These are phyloP conservation scores for Sapayoa aenigma DNA, from an alignment of 2,113 vertebrate genomes.

Conservation along the genomic window DNA sequence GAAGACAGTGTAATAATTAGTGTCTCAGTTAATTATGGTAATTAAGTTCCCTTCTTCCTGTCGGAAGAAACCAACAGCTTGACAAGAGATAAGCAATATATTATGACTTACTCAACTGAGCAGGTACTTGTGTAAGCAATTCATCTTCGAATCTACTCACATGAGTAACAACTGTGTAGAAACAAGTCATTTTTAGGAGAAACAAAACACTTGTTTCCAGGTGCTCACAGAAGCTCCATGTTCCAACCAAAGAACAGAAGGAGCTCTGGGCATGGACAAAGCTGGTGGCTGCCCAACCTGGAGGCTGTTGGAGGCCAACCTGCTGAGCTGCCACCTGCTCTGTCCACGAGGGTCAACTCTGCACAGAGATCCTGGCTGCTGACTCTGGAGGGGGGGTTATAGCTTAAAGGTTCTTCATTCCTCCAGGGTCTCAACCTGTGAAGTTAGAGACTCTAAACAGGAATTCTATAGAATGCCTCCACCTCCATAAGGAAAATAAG, in stretches of 20 bases:
- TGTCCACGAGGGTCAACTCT: neutral
- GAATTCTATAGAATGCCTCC: neutral
- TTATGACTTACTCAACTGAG: neutral
- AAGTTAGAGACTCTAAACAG: neutral
- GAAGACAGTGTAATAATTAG: neutral
- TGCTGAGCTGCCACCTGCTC: neutral
- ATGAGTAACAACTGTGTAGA: neutral
- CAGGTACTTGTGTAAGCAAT: neutral
- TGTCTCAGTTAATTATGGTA: neutral
- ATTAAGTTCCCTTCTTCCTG: neutral
- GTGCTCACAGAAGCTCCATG: neutral
- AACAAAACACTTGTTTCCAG: neutral
- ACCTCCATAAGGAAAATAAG: neutral
- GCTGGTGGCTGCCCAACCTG: neutral
- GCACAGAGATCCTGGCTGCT: neutral
- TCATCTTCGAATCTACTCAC: neutral
- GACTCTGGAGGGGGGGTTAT: neutral
- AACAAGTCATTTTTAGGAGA: neutral
- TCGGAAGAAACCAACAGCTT: neutral
- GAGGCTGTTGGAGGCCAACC: too few relatives aligned
- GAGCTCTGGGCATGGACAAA: neutral
- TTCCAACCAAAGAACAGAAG: neutral
- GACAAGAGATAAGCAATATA: neutral
- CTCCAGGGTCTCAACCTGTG: neutral
- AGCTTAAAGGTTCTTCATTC: neutral